These are phyloP conservation scores for Scolanthus callimorphus DNA, from an alignment of 92 coral and sea anemone species.

Conservation along the genomic window DNA sequence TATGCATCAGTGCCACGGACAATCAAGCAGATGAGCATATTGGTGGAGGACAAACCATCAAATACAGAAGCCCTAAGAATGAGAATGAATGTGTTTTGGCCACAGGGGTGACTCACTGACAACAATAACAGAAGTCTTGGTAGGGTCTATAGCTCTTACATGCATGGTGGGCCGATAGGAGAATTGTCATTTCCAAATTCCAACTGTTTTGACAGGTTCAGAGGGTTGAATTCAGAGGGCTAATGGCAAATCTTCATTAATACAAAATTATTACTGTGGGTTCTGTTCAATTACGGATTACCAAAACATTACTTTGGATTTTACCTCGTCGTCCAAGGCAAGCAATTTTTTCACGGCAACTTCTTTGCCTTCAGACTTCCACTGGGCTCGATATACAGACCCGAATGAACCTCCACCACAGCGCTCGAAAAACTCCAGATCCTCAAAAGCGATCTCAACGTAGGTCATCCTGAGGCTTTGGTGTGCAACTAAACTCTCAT, in stretches of 20 bases:
- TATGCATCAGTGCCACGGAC: not conserved
- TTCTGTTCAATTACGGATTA: not conserved
- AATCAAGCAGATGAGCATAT: not conserved
- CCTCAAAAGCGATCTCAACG: slow-evolving; percentile 60
- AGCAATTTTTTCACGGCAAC: slow-evolving; percentile 82
- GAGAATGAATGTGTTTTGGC: no score
- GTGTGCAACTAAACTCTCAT: no score
- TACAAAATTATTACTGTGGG: not conserved
- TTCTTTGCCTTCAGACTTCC: slow-evolving; percentile 64
- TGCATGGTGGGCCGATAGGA: no score
- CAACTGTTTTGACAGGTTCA: not conserved
- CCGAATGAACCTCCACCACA: slow-evolving; percentile 90
- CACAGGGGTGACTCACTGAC: not conserved
- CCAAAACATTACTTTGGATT: not conserved
- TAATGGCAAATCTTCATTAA: no score
- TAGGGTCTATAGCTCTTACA: no score
- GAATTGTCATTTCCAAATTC: no score
- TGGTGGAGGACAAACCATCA: not conserved
- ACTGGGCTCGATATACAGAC: slow-evolving; percentile 67
- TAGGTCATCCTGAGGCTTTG: slow-evolving; percentile 59
- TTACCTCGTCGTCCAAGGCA: slow-evolving; percentile 68
- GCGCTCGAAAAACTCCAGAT: slow-evolving; percentile 70
- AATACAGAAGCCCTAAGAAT: no score
- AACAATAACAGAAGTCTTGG: no score
- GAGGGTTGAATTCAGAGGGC: not conserved